phyloP scores from a whole-genome alignment of 2,113 vertebrate species.

The Spea multiplicata region DNA sequence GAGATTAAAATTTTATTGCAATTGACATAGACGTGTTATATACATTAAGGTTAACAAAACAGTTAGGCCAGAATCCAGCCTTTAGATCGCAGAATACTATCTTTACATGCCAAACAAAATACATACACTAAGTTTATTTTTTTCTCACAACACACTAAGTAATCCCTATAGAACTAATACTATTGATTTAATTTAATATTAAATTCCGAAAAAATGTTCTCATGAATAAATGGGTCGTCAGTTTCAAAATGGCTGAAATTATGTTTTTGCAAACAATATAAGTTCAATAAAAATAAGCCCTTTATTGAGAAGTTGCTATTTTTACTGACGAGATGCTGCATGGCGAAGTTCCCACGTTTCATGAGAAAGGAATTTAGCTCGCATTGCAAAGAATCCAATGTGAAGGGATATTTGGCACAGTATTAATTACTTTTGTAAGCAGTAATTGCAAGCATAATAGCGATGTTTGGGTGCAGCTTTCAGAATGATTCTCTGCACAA shows the following conservation, averaged over 20 bases:
- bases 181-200: conserved; percentile 42
- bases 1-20: not conserved
- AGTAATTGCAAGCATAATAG: conserved; percentile 42
- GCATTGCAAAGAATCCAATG: conserved; percentile 45
- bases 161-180: conserved; percentile 46
- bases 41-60: not conserved
- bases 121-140: conserved; percentile 38
- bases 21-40: not conserved
- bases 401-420: conserved; percentile 46
- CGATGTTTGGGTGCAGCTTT: conserved; percentile 4
- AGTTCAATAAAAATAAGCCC: conserved; percentile 29
- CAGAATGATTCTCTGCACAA: conserved; percentile 24
- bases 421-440: conserved; percentile 48
- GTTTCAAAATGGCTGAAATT: conserved; percentile 26
- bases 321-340: conserved; percentile 19
- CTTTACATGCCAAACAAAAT: conserved; percentile 38
- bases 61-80: not conserved
- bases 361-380: conserved; percentile 46
- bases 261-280: conserved; percentile 40
- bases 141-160: conserved; percentile 37
- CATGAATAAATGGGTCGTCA: conserved; percentile 8
- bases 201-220: conserved; percentile 35
- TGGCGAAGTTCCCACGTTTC: conserved; percentile 44
- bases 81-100: not conserved
- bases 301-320: conserved; percentile 18